These are phyloP conservation scores for Himalopsyche phryganea DNA, from an alignment of 1,140 invertebrate species.

Conservation along the genomic window DNA sequence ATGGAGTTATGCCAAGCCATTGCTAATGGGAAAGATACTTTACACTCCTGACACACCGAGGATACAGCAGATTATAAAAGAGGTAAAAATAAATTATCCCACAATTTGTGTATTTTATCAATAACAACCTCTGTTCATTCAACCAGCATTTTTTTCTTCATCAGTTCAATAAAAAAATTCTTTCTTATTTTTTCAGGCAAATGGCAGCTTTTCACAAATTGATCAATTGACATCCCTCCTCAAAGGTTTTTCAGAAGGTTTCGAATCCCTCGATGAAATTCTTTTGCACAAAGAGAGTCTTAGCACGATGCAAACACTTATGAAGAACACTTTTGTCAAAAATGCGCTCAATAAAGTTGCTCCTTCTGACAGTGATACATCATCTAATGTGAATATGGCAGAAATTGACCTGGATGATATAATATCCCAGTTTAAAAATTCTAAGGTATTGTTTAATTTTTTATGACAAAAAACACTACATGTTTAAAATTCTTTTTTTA, in stretches of 20 bases:
- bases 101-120: too few relatives aligned
- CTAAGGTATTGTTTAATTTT: constrained; percentile 35
- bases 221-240: constrained; percentile 49
- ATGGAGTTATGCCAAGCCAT: constrained; percentile 64
- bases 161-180: too few relatives aligned
- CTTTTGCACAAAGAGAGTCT: constrained; percentile 48
- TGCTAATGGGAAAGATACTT: constrained; percentile 61
- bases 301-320: constrained; percentile 45
- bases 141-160: too few relatives aligned
- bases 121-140: not conserved
- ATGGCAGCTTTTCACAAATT: constrained; percentile 57
- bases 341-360: constrained; percentile 31
- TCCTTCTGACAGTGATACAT: not conserved
- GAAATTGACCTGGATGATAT: constrained; percentile 41
- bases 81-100: too few relatives aligned
- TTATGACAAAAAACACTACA: not conserved
- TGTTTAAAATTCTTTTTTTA: not conserved
- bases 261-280: constrained; percentile 48
- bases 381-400: not conserved
- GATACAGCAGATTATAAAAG: constrained; percentile 52
- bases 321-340: constrained; percentile 36
- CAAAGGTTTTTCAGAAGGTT: constrained; percentile 46
- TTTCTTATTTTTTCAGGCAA: constrained; percentile 45
- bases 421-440: constrained; percentile 42
- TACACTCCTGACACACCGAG: constrained; percentile 54